phyloP scores from a whole-genome alignment of 2,888 invertebrate genomes.

The Lathronympha strigana region DNA sequence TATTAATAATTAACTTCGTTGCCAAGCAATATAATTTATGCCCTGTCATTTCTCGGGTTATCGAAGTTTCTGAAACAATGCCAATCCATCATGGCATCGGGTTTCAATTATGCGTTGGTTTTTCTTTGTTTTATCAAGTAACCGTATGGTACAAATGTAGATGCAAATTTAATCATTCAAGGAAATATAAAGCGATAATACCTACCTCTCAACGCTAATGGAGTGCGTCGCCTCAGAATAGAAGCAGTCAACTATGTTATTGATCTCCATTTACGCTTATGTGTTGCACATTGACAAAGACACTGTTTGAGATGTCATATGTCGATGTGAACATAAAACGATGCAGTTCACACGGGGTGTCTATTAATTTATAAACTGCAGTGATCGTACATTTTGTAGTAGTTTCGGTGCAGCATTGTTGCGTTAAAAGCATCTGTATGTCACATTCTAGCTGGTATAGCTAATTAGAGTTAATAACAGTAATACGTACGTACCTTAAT shows the following conservation, averaged over 20 bases:
- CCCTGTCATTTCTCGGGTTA: too few relatives aligned
- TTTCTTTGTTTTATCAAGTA: background rate
- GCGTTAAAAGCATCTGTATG: too few relatives aligned
- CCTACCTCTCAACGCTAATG: background rate
- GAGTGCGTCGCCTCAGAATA: background rate
- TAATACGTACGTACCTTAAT: too few relatives aligned
- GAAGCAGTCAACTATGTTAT: background rate
- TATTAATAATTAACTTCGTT: too few relatives aligned
- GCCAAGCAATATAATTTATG: too few relatives aligned
- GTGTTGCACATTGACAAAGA: background rate
- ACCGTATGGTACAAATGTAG: conserved; percentile 7
- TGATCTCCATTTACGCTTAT: background rate
- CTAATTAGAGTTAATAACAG: too few relatives aligned
- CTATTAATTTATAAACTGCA: too few relatives aligned
- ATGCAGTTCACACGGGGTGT: background rate
- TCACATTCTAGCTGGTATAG: too few relatives aligned
- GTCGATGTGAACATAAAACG: background rate
- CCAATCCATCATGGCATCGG: background rate
- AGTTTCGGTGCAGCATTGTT: too few relatives aligned
- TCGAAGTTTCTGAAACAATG: too few relatives aligned
- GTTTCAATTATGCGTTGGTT: background rate
- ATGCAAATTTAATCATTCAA: conserved; percentile 17
- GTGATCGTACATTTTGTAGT: background rate
- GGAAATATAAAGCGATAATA: background rate
- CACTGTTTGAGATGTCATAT: background rate